These are phyloP conservation scores for human (Homo sapiens) DNA, from an alignment of 2,113 vertebrate genomes.

Conservation along the genomic window GRCh38 chr5:106368001-106368500, in stretches of 20 bases:
- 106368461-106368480: too few relatives aligned
- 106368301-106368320: neutral
- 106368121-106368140: neutral
- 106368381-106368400: neutral
- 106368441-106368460: too few relatives aligned
- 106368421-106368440: too few relatives aligned
- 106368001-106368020: neutral
- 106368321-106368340: neutral
- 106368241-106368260: neutral
- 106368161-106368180: neutral
- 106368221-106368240: neutral
- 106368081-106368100: slow-evolving; percentile 12
- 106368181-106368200: neutral
- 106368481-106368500: too few relatives aligned
- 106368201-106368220: neutral
- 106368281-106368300: neutral
- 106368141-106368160: neutral
- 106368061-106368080: neutral
- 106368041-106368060: neutral
- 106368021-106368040: slow-evolving; percentile 32
- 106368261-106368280: neutral
- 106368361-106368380: neutral
- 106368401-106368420: too few relatives aligned
- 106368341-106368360: neutral
- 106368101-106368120: slow-evolving; percentile 30